Percentiles rank a stretch among this genome's conserved stretches.
Evolutionary conservation across 2,888 invertebrate species (phyloP).

Genomic region (Amblyjoppa fuscipennis): DNA sequence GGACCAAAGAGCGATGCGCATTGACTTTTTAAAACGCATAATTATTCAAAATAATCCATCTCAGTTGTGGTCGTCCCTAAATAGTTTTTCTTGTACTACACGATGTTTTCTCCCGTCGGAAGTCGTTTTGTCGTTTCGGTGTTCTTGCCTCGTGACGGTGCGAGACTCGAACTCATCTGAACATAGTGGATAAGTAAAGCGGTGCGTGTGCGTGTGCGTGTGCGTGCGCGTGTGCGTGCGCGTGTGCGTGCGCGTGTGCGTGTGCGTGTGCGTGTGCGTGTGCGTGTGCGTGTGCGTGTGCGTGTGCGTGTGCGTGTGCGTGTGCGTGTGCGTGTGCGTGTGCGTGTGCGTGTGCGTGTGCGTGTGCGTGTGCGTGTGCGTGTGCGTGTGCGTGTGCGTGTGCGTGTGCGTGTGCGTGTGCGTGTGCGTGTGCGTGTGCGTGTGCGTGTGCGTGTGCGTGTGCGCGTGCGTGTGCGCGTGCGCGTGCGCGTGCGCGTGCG

Average conservation of each 20-base stretch:
- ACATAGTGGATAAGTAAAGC: constrained; percentile 25
- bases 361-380: constrained; percentile 14
- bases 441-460: background rate
- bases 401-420: constrained; percentile 16
- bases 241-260: constrained; percentile 13
- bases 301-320: constrained; percentile 14
- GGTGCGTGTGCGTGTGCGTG: background rate
- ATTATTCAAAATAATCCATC: constrained; percentile 74
- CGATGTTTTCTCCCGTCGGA: constrained; percentile 56
- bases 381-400: background rate
- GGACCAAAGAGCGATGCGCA: background rate
- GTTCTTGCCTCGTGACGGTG: constrained; percentile 22
- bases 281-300: constrained; percentile 16
- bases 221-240: constrained; percentile 15
- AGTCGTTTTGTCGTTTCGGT: constrained; percentile 59
- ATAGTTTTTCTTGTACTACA: constrained; percentile 67
- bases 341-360: constrained; percentile 16
- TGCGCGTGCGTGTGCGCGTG: constrained; percentile 15
- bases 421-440: constrained; percentile 14
- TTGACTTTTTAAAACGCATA: constrained; percentile 69
- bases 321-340: background rate
- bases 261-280: background rate
- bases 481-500: constrained; percentile 15
- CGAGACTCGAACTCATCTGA: constrained; percentile 9
- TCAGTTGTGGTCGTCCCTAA: constrained; percentile 68